A percentile compares a stretch with the other conserved stretches of the same genome.
These are phyloP conservation scores for Rallus limicola DNA, from an alignment of 2,113 vertebrate genomes.

Conservation along the genomic window DNA sequence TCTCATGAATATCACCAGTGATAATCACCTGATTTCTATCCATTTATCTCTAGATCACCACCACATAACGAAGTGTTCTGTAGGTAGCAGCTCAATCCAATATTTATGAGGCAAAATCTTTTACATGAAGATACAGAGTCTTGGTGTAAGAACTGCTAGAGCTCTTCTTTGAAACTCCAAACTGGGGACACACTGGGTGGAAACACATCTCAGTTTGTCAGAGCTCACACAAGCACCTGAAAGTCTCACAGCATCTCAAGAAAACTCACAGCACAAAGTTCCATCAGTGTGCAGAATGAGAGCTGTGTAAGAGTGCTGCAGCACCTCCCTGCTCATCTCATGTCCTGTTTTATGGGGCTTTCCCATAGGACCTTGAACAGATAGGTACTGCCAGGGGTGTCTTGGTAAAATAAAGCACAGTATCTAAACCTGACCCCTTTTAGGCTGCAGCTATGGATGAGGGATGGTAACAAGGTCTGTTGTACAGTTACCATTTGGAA, in stretches of 20 bases:
- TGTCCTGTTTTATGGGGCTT: neutral
- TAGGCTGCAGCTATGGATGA: neutral
- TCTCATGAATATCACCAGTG: constrained; percentile 46
- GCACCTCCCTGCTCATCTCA: neutral
- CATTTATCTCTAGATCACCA: constrained; percentile 45
- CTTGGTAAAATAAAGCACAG: neutral
- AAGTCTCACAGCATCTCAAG: neutral
- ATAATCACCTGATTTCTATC: constrained; percentile 56
- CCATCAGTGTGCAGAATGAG: neutral
- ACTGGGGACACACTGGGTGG: neutral
- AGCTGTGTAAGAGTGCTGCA: neutral
- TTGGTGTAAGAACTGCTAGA: neutral
- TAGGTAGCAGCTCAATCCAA: constrained; percentile 12
- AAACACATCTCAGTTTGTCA: neutral
- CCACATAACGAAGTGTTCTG: neutral
- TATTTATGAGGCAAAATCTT: constrained; percentile 48
- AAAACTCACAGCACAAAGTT: neutral
- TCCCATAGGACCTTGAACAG: neutral
- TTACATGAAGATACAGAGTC: neutral
- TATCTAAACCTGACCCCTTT: neutral
- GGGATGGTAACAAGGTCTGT: neutral
- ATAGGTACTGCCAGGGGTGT: too few relatives aligned
- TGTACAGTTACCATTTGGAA: neutral
- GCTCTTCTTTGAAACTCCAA: neutral
- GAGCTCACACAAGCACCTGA: neutral